These are phyloP conservation scores for Drosophila mayaguana DNA, from an alignment of 2,888 invertebrate species.

Conservation along the genomic window DNA sequence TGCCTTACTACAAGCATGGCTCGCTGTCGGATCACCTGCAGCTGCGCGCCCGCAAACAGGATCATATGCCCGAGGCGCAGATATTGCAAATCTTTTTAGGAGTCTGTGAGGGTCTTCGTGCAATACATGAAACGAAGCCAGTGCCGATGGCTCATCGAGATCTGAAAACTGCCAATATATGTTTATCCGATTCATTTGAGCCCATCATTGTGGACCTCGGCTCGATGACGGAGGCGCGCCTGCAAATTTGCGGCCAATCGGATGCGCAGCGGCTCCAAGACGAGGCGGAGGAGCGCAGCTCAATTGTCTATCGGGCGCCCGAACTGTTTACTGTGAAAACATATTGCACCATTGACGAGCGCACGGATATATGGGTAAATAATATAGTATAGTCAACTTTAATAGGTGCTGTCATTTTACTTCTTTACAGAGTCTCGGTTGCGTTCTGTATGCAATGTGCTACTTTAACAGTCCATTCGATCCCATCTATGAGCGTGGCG, in stretches of 20 bases:
- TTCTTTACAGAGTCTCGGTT: slow-evolving; percentile 90
- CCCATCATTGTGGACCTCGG: slow-evolving; percentile 94
- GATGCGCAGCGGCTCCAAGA: slow-evolving; percentile 91
- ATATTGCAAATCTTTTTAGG: slow-evolving; percentile 90
- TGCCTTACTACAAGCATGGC: slow-evolving; percentile 92
- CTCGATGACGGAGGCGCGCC: slow-evolving; percentile 88
- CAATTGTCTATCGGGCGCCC: slow-evolving; percentile 95
- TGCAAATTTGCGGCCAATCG: slow-evolving; percentile 88
- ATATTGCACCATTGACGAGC: slow-evolving; percentile 92
- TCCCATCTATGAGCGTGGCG: slow-evolving; percentile 92
- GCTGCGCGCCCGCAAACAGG: slow-evolving; percentile 86
- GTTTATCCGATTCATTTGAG: slow-evolving; percentile 89
- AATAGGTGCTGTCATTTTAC: background rate
- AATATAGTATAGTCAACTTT: too few relatives aligned
- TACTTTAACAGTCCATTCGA: slow-evolving; percentile 95
- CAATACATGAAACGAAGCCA: slow-evolving; percentile 90
- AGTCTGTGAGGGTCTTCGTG: slow-evolving; percentile 90
- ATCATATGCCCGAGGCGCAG: slow-evolving; percentile 88
- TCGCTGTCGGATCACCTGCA: slow-evolving; percentile 90
- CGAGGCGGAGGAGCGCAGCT: slow-evolving; percentile 92
- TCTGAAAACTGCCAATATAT: slow-evolving; percentile 93
- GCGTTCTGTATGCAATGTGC: slow-evolving; percentile 93
- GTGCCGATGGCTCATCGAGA: slow-evolving; percentile 93
- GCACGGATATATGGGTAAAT: slow-evolving; percentile 92
- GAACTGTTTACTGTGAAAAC: slow-evolving; percentile 94